A percentile compares a stretch with the other conserved stretches of the same genome.
Evolutionary conservation across 2,888 invertebrate species (phyloP).

Genomic region (Drosophila paramelanica): DNA sequence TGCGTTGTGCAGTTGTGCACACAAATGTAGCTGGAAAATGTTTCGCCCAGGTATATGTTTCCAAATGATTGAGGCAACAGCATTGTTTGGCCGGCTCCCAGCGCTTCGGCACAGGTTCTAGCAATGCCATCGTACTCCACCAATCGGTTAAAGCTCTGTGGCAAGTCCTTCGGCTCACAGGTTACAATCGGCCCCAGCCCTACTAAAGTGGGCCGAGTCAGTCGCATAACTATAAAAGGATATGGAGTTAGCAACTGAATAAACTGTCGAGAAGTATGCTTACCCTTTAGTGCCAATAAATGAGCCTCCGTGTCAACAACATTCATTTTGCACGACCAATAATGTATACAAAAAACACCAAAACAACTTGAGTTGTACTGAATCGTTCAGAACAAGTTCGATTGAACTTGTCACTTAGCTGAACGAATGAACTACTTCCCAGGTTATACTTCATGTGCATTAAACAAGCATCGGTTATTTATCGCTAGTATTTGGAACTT

Average conservation of each 20-base stretch:
- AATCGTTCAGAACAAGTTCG: too few species aligned
- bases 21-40: slow-evolving; percentile 98
- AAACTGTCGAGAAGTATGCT: too few species aligned
- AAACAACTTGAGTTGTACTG: background rate
- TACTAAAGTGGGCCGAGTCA: slow-evolving; percentile 95
- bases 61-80: slow-evolving; percentile 98
- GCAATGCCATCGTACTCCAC: slow-evolving; percentile 94
- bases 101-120: slow-evolving; percentile 91
- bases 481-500: too few species aligned
- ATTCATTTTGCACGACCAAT: slow-evolving; percentile 66
- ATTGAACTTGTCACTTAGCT: too few species aligned
- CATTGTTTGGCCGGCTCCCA: slow-evolving; percentile 92
- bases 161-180: slow-evolving; percentile 93
- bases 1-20: slow-evolving; percentile 97
- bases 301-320: slow-evolving; percentile 81
- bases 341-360: slow-evolving; percentile 15
- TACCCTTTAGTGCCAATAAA: slow-evolving; percentile 84
- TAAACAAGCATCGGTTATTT: too few species aligned
- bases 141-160: slow-evolving; percentile 92
- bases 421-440: too few species aligned
- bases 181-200: slow-evolving; percentile 91
- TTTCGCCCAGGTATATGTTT: slow-evolving; percentile 98
- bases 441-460: too few species aligned
- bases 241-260: background rate
- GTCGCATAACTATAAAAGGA: slow-evolving; percentile 91